Evolutionary conservation across 2,113 vertebrate species (phyloP), one percentile per base, ranked within the genome.

Genomic region (Cyanistes caeruleus): DNA sequence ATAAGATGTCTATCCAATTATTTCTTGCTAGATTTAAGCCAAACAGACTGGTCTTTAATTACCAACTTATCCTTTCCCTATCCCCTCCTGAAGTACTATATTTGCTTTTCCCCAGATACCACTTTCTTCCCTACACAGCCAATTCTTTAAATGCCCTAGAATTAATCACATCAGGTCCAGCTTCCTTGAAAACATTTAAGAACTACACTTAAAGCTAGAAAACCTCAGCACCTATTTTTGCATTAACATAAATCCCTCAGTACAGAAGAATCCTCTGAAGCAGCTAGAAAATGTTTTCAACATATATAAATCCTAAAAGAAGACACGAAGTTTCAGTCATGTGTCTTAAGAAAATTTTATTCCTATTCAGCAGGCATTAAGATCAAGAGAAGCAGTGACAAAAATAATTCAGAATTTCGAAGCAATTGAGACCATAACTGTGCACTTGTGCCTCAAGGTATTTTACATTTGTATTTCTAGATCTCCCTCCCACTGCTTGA

Each of bases 201-300:
- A 91, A 48, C 23, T 24, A 55, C 16, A 48, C 33, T 69, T 67
- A 48, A 49, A 83, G 44, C 55, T 60, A 55, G 27, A 68, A 75
- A 55, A 59, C 48, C 79, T 68, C 7, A 11, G 17, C 33, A 84
- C 20, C n/a, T 28, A 35, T 89, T 93, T 89, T 74, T 43, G 72
- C 55, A 59, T 55, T 70, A 48, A 28, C 22, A 2, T 37, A 14
- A 33, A 77, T 83, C 75, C 76, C 44, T 86, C 46, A 53, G 70
- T 88, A 72, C 56, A 89, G 78, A 70, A 91, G 37, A 82, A 35
- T 80, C 81, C 73, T 91, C 70, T 89, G 79, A 96, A 84, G 74
- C 44, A 95, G 56, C 41, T 89, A 93, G 95, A 96, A 84, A 93
- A 86, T 74, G 27, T 96, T 97, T 96, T 94, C 86, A 90, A 72